A percentile compares a stretch with the other conserved stretches of the same genome.
Conservation (phyloP, 2,797 vertebrate species). For the Pyrocephalus nanus region DNA sequence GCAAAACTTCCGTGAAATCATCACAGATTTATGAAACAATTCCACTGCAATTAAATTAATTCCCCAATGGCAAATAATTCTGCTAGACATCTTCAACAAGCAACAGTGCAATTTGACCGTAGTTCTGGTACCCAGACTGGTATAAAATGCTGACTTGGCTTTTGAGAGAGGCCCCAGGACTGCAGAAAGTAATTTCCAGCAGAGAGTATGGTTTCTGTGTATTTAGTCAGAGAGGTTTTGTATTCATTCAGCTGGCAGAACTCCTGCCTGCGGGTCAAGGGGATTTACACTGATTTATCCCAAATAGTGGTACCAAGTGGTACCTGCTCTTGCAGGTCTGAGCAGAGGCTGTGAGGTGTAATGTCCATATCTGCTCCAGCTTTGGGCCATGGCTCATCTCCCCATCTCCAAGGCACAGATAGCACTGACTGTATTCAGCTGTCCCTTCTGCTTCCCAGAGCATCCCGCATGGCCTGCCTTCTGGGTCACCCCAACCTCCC, state of each 20-base stretch:
- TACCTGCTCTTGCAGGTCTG: rapidly evolving
- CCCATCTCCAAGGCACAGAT: neutral
- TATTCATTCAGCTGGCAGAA: neutral
- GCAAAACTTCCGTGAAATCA: neutral
- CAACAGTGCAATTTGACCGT: neutral
- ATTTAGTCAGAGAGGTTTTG: neutral
- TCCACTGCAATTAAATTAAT: neutral
- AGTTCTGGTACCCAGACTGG: neutral
- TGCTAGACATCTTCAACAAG: neutral
- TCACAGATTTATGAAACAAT: neutral
- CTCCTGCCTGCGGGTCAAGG: neutral
- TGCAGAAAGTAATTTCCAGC: constrained; percentile 38
- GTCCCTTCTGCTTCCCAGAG: neutral
- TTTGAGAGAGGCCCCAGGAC: neutral
- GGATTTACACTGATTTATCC: neutral
- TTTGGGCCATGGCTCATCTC: neutral
- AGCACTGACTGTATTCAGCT: neutral
- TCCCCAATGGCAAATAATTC: neutral
- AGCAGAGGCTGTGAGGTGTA: neutral
- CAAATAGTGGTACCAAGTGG: rapidly evolving
- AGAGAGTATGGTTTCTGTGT: neutral
- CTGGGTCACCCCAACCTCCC: neutral
- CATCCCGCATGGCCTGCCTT: neutral
- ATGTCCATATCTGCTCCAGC: neutral
- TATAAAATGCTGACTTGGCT: constrained; percentile 46